Evolutionary conservation across 1,140 invertebrate species (phyloP).

Genomic region (Nylanderia fulva): DNA sequence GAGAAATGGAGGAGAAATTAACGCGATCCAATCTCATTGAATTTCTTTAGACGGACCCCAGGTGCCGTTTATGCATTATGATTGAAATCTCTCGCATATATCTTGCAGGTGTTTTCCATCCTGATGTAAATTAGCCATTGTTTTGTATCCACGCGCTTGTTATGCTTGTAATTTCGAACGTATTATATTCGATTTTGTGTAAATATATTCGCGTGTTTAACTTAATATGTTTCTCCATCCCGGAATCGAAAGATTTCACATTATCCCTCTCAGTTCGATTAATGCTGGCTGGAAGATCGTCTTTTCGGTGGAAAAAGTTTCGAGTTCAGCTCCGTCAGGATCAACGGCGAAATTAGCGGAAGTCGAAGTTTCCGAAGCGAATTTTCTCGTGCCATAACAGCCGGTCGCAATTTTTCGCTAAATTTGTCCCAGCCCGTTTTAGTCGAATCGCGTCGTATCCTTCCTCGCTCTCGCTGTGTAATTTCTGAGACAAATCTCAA

Average conservation of each 20-base stretch:
- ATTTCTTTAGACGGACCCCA: not conserved
- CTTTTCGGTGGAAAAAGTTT: constrained; percentile 37
- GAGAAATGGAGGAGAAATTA: constrained; percentile 23
- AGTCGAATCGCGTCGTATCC: constrained; percentile 23
- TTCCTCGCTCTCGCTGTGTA: not conserved
- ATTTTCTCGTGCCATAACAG: constrained; percentile 23
- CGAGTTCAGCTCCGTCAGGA: constrained; percentile 9
- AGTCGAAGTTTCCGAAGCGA: constrained; percentile 44
- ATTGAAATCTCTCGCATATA: constrained; percentile 22
- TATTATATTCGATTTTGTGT: not conserved
- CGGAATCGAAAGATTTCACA: not conserved
- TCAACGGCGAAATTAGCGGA: constrained; percentile 47
- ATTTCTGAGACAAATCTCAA: constrained; percentile 43
- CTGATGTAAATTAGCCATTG: not conserved
- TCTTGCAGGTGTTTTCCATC: not conserved
- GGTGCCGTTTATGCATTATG: not conserved
- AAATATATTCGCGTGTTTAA: not conserved
- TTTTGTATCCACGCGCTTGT: not conserved
- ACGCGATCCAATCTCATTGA: constrained; percentile 23
- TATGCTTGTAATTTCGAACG: not conserved
- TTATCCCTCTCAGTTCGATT: constrained; percentile 28
- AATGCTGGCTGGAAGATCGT: constrained; percentile 1
- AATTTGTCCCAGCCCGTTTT: constrained; percentile 44
- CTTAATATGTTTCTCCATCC: not conserved
- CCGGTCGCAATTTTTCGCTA: constrained; percentile 57